Percentiles rank a stretch among this genome's conserved stretches.
Evolutionary conservation across 2,888 invertebrate genomes (phyloP).

Genomic region (Xestia c-nigrum): DNA sequence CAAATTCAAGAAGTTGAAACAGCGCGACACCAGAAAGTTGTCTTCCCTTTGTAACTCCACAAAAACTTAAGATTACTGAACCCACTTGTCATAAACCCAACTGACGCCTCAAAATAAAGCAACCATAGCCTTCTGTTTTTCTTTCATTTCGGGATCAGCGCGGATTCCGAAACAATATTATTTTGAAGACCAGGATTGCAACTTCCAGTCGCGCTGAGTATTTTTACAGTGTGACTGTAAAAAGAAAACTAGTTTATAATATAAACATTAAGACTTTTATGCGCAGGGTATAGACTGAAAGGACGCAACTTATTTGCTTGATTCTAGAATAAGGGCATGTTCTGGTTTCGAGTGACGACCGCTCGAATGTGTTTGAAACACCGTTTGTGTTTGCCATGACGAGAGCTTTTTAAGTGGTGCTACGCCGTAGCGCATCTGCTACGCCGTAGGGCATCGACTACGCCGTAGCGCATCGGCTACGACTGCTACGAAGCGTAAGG

Average conservation of each 20-base stretch:
- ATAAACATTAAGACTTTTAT: conserved; percentile 30
- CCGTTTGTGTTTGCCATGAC: background rate
- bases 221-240: conserved; percentile 24
- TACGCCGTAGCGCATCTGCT: background rate
- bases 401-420: background rate
- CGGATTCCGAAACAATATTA: conserved; percentile 32
- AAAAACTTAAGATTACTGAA: background rate
- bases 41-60: background rate
- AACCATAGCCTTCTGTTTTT: conserved; percentile 13
- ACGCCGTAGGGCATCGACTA: no score
- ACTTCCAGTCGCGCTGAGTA: conserved; percentile 4
- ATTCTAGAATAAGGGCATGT: conserved; percentile 26
- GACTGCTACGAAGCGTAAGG: no score
- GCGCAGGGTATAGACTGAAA: conserved; percentile 8
- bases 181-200: conserved; percentile 31
- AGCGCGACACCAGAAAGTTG: background rate
- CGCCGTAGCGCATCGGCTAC: background rate
- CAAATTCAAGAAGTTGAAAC: background rate
- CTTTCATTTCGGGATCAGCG: conserved; percentile 35
- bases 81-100: background rate
- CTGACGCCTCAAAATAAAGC: background rate
- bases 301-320: conserved; percentile 30
- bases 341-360: background rate
- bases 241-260: conserved; percentile 34
- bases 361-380: background rate